phyloP scores from a whole-genome alignment of 2,888 invertebrate genomes.

The Oscheius sp. region DNA sequence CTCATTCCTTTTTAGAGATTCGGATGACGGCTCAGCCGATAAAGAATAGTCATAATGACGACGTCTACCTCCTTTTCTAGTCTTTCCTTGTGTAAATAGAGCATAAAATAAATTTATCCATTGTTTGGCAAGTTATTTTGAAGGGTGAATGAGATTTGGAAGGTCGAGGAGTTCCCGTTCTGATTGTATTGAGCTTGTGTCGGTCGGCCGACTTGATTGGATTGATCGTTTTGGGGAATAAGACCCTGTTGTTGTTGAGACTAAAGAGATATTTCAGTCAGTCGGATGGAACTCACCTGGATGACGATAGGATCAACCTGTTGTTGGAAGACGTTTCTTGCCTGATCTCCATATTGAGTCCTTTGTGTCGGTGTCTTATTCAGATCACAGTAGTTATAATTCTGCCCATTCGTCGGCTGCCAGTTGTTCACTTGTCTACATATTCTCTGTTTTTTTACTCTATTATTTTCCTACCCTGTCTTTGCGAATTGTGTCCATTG shows the following conservation, averaged over 20 bases:
- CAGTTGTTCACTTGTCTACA: slow-evolving; percentile 50
- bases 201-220: neutral
- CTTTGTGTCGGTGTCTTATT: slow-evolving; percentile 41
- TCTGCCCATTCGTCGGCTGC: slow-evolving; percentile 43
- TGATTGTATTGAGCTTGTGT: slow-evolving; percentile 11
- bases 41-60: neutral
- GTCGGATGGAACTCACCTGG: slow-evolving; percentile 10
- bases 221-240: slow-evolving; percentile 6
- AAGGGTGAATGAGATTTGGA: slow-evolving; percentile 17
- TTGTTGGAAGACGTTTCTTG: slow-evolving; percentile 52
- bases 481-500: slow-evolving; percentile 60
- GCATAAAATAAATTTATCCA: slow-evolving; percentile 20
- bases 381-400: slow-evolving; percentile 53
- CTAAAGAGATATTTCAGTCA: neutral
- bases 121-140: slow-evolving; percentile 16
- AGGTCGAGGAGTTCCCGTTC: neutral
- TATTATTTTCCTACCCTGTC: slow-evolving; percentile 34
- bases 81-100: slow-evolving; percentile 9
- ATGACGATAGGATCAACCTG: slow-evolving; percentile 53
- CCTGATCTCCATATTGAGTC: slow-evolving; percentile 45
- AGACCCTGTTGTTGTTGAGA: slow-evolving; percentile 21
- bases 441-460: neutral
- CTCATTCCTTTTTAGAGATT: neutral
- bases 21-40: neutral
- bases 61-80: slow-evolving; percentile 1